Percentiles rank a stretch among this genome's conserved stretches.
Conservation (phyloP, 2,888 invertebrate species). For the Drosophila tanythrix region DNA sequence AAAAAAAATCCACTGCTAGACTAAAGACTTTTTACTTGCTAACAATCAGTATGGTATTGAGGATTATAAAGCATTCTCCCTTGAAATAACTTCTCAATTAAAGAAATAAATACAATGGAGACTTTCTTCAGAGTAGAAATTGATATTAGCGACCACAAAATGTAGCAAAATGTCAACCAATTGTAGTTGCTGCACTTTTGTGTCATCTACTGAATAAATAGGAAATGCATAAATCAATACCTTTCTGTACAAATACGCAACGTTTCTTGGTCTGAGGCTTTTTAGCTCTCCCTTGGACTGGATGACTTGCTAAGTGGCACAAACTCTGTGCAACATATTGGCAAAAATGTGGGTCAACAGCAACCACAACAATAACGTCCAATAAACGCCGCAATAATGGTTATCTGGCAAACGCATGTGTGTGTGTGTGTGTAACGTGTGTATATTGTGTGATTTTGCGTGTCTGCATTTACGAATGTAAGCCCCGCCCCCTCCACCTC, state of each 20-base stretch:
- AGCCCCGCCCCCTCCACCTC: neutral
- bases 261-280: neutral
- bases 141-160: neutral
- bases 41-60: neutral
- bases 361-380: constrained; percentile 71
- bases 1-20: neutral
- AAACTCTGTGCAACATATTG: constrained; percentile 70
- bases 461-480: constrained; percentile 55
- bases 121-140: neutral
- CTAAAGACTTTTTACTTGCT: neutral
- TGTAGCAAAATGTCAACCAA: neutral
- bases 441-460: constrained; percentile 16
- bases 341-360: constrained; percentile 77
- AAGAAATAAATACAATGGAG: neutral
- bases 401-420: constrained; percentile 34
- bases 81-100: neutral
- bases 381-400: constrained; percentile 74
- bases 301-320: constrained; percentile 34
- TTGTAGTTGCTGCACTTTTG: constrained; percentile 7
- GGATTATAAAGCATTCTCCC: neutral
- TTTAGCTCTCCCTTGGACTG: constrained; percentile 3
- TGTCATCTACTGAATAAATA: constrained; percentile 20
- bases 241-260: constrained; percentile 2
- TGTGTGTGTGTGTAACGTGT: constrained; percentile 7
- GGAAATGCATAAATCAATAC: constrained; percentile 9